Evolutionary conservation across 37 sponge, comb jelly and placozoan species (phyloP), one percentile per base, ranked within the genome.

Genomic region (Spongia lamella): DNA sequence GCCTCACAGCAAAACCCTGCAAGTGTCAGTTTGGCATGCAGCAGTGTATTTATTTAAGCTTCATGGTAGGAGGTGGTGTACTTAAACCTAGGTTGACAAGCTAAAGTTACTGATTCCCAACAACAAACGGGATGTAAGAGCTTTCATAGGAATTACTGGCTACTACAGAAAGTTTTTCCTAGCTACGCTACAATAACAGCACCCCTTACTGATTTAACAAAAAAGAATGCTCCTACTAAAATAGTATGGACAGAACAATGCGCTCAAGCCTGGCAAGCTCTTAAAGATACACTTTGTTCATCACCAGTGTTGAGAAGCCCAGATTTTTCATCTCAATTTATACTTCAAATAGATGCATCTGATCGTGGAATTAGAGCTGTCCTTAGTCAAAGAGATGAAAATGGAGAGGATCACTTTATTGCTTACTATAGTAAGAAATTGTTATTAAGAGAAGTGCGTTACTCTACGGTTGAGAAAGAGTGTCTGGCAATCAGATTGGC

Each of bases 381-480:
- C 22, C 56, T 82, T 20, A 82, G 75, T 47, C 83, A 82, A 38
- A 3, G 17, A 11, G 66, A 50, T 17, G 51, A 37, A 17, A 60
- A 73, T 63, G 83, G 76, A 11, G 67, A 66, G 2, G 83, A 82
- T 21, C 83, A 82, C 50, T 76, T 76, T n/a, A 61, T 82, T 4
- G 83, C 67, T 26, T 82, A 67, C 67, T 75, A 31, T 36, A 75
- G 76, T 27, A 53, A 76, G 17, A 82, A 82, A 53, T 33, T 82
- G 17, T 60, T 82, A 3, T 43, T 43, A 2, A 3, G 76, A 38
- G 83, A 82, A 53, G 68, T 68, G 32, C 38, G 33, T 1, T 82
- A 82, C 43, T 54, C 76, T 1, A 82, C 83, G 21, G 59, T 82
- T 3, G 83, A 82, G 58, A 79, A 79, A 37, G 83, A 80, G 68